These are phyloP conservation scores for Amaurobius ferox DNA, from an alignment of 2,888 invertebrate species.

Conservation along the genomic window DNA sequence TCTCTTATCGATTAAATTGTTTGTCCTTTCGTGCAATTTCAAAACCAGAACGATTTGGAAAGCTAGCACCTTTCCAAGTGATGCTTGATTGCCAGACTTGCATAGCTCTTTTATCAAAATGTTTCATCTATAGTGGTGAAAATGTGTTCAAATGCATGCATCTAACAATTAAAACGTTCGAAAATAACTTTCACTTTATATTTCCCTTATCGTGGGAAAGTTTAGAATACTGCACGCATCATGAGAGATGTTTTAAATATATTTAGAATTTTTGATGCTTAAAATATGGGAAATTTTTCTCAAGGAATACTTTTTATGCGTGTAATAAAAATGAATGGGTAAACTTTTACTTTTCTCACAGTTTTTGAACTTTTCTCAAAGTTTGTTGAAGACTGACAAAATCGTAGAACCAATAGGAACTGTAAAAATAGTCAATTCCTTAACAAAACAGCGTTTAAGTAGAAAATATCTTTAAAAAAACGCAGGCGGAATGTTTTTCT, in stretches of 20 bases:
- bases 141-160: background rate
- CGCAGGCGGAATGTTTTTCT: too few relatives aligned
- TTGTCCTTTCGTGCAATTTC: background rate
- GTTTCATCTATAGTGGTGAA: background rate
- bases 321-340: too few relatives aligned
- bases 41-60: background rate
- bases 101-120: background rate
- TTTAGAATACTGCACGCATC: background rate
- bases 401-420: too few relatives aligned
- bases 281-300: too few relatives aligned
- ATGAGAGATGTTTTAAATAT: background rate
- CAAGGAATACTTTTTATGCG: too few relatives aligned
- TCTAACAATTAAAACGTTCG: background rate
- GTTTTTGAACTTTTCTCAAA: too few relatives aligned
- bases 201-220: background rate
- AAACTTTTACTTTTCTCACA: too few relatives aligned
- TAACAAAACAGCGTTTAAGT: too few relatives aligned
- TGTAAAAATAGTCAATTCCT: too few relatives aligned
- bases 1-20: background rate
- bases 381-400: too few relatives aligned
- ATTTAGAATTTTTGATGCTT: background rate
- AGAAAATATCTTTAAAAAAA: too few relatives aligned
- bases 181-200: too few relatives aligned
- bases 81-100: background rate
- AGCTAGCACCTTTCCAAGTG: background rate